Conservation (phyloP, 2,113 vertebrate species). For the Hiodon tergisus region DNA sequence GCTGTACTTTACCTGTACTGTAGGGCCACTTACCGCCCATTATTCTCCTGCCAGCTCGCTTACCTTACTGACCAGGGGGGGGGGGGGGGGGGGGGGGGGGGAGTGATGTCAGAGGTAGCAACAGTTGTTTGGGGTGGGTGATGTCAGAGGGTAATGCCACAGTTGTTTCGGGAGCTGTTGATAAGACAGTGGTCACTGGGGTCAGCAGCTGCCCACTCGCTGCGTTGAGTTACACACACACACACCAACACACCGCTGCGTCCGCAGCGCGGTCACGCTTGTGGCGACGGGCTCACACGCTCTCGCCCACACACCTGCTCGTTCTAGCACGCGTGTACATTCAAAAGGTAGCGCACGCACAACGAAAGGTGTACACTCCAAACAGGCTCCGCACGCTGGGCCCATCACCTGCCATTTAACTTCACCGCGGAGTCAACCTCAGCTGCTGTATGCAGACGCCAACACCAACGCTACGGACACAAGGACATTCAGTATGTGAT, state of each 20-base stretch:
- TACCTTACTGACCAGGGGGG: conserved; percentile 34
- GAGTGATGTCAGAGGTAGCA: not conserved
- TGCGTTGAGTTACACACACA: too few relatives aligned
- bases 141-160: not conserved
- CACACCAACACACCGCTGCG: not conserved
- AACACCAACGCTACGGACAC: not conserved
- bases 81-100: too few relatives aligned
- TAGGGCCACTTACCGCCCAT: conserved; percentile 7
- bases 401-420: not conserved
- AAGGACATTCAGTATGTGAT: not conserved
- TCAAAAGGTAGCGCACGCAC: conserved; percentile 2
- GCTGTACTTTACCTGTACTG: too few relatives aligned
- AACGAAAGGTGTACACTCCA: too few relatives aligned
- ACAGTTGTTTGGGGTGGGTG: conserved; percentile 23
- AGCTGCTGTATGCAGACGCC: not conserved
- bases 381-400: not conserved
- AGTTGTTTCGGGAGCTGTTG: conserved; percentile 5
- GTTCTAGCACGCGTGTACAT: conserved; percentile 16
- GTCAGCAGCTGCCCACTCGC: conserved; percentile 28
- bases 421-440: not conserved
- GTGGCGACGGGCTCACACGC: not conserved
- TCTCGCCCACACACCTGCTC: not conserved
- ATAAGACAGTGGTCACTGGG: conserved; percentile 30
- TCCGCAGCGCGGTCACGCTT: too few relatives aligned
- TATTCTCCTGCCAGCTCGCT: conserved; percentile 48